A percentile compares a stretch with the other conserved stretches of the same genome.
Conservation (phyloP, 2,888 invertebrate species). For the Nebria salina region DNA sequence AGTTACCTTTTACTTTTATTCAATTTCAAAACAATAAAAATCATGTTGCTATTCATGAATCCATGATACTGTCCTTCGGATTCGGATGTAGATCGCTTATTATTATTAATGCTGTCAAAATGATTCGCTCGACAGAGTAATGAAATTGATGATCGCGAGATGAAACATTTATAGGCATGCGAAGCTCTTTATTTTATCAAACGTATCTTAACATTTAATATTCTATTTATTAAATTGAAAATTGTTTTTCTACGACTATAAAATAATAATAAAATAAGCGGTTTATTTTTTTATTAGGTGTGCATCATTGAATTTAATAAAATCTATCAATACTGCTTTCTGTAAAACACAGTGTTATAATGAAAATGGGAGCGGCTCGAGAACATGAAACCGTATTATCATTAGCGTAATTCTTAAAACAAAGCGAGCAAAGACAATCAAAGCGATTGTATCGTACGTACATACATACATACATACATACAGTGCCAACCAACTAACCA, state of each 20-base stretch:
- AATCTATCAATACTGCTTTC: neutral
- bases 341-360: neutral
- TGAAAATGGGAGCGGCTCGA: constrained; percentile 6
- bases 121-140: neutral
- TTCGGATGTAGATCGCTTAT: neutral
- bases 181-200: too few species aligned
- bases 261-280: too few species aligned
- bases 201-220: too few species aligned
- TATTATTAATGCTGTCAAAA: neutral
- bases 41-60: neutral
- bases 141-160: neutral
- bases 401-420: constrained; percentile 19
- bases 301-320: too few species aligned
- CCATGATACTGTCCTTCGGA: neutral
- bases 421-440: constrained; percentile 4
- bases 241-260: too few species aligned
- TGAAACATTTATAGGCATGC: too few species aligned
- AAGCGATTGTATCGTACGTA: neutral
- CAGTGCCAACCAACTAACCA: too few species aligned
- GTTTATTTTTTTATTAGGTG: too few species aligned
- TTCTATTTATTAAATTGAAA: too few species aligned
- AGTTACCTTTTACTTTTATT: neutral
- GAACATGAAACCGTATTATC: constrained; percentile 6
- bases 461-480: too few species aligned
- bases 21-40: neutral